Conservation (phyloP, 1,140 invertebrate species). For the Drosophila triauraria region DNA sequence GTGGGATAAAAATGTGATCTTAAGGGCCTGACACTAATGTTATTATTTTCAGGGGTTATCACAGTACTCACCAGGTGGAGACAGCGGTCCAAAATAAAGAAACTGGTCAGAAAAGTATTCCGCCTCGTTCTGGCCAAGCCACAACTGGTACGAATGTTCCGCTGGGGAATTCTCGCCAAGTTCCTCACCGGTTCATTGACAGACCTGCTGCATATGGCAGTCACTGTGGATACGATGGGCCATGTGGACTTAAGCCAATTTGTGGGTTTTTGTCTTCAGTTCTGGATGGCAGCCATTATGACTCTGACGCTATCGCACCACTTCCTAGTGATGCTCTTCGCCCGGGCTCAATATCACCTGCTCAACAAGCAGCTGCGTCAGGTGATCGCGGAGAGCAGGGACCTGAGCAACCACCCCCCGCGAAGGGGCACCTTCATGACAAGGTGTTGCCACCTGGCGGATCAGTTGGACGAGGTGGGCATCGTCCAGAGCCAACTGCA, state of each 20-base stretch:
- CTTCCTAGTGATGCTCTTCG: conserved; percentile 3
- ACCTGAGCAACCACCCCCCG: not conserved
- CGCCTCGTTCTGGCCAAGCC: conserved; percentile 1
- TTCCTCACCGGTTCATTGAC: not conserved
- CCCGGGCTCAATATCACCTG: conserved; percentile 16
- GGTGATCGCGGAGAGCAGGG: conserved; percentile 7
- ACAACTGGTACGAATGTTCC: conserved; percentile 8
- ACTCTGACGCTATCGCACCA: conserved; percentile 12
- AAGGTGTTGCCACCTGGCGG: conserved; percentile 23
- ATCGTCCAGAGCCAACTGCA: conserved; percentile 5
- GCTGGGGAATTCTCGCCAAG: conserved; percentile 22
- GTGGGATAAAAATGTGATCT: not conserved
- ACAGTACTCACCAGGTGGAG: conserved; percentile 14
- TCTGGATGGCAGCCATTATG: not conserved
- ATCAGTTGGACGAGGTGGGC: conserved; percentile 19
- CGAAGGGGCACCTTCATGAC: conserved; percentile 19
- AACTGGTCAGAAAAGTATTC: not conserved
- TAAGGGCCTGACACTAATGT: not conserved
- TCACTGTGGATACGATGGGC: not conserved
- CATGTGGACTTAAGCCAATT: not conserved
- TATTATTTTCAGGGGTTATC: not conserved
- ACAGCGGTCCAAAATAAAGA: not conserved
- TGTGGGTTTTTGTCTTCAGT: not conserved
- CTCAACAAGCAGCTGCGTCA: conserved; percentile 17
- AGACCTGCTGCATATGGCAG: not conserved